Conservation (phyloP, 2,797 vertebrate genomes). For the Sebastes hopkinsi region DNA sequence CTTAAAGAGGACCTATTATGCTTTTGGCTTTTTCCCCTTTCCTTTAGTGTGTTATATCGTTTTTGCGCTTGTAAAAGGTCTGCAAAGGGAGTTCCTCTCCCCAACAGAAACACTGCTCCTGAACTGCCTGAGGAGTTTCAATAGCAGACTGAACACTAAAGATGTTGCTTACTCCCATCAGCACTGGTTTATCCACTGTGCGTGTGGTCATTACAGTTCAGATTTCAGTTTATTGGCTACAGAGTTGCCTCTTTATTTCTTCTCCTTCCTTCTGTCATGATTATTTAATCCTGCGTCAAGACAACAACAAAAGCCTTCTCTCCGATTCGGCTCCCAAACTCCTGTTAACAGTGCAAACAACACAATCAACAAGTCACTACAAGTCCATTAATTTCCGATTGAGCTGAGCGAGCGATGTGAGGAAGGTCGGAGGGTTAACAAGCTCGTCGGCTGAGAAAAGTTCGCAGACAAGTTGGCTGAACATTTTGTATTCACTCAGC, state of each 20-base stretch:
- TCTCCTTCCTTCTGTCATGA: neutral
- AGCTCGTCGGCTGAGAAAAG: constrained; percentile 17
- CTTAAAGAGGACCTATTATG: too few species aligned
- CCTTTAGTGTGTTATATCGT: too few species aligned
- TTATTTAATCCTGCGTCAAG: neutral
- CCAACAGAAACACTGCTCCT: too few species aligned
- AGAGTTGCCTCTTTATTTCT: neutral
- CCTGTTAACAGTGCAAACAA: constrained; percentile 19
- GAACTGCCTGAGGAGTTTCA: too few species aligned
- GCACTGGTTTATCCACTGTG: neutral
- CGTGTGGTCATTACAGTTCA: too few species aligned
- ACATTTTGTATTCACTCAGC: neutral
- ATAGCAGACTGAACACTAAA: neutral
- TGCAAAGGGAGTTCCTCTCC: too few species aligned
- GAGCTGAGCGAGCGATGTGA: constrained; percentile 2
- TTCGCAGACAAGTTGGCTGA: neutral
- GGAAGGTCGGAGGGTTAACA: constrained; percentile 33
- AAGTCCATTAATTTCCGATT: constrained; percentile 19
- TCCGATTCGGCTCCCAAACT: neutral
- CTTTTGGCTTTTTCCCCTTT: too few species aligned
- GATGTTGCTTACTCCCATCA: neutral
- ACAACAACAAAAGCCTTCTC: neutral
- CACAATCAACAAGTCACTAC: constrained; percentile 7
- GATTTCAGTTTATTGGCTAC: neutral
- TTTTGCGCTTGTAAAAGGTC: too few species aligned